phyloP scores from a whole-genome alignment of 1,140 invertebrate genomes.

The Neoseiulus cucumeris region DNA sequence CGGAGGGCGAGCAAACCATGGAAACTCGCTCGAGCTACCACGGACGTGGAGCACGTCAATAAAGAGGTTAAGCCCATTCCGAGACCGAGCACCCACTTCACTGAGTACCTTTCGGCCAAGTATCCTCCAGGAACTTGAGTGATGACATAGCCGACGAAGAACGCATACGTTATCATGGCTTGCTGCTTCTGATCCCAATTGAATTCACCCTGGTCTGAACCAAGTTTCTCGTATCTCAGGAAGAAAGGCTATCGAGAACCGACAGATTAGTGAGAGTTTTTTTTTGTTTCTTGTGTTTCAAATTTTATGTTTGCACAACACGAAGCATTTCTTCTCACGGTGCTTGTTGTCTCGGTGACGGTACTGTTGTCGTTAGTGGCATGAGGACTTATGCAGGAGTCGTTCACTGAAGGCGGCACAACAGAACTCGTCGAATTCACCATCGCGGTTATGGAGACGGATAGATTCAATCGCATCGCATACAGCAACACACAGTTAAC shows the following conservation, averaged over 20 bases:
- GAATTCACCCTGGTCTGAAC: not conserved
- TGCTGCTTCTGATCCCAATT: conserved; percentile 26
- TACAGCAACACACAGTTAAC: not conserved
- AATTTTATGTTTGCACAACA: too few species aligned
- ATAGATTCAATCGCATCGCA: not conserved
- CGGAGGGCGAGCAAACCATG: not conserved
- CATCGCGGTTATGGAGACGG: not conserved
- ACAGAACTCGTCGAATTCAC: not conserved
- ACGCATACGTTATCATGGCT: conserved; percentile 26
- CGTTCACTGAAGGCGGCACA: too few species aligned
- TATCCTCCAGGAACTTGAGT: conserved; percentile 29
- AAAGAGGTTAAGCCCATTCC: not conserved
- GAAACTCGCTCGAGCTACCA: not conserved
- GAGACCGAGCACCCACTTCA: not conserved
- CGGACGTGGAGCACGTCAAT: not conserved
- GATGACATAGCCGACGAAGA: conserved; percentile 30
- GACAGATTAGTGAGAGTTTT: too few species aligned
- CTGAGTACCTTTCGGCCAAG: conserved; percentile 21
- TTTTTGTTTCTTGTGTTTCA: too few species aligned
- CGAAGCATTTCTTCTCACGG: too few species aligned
- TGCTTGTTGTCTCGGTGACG: too few species aligned
- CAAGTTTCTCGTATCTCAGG: too few species aligned
- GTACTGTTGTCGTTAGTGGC: too few species aligned
- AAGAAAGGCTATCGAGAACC: too few species aligned
- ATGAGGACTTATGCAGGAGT: too few species aligned